Evolutionary conservation across 2,113 vertebrate genomes (phyloP), one percentile per base, ranked within the genome.

Genomic region (Poeciliopsis prolifica): DNA sequence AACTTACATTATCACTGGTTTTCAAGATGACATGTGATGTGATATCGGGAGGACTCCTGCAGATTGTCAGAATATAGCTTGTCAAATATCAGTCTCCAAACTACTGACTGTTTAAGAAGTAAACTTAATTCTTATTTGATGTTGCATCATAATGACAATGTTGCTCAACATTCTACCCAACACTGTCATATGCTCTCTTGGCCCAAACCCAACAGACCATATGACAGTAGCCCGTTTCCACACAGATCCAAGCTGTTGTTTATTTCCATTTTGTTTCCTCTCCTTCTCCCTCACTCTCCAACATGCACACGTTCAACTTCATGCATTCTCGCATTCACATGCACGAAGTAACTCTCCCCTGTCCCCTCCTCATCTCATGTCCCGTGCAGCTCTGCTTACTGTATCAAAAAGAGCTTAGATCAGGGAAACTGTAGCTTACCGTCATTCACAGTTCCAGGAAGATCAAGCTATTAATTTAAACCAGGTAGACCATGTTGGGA

Each of bases 391-490:
- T 91, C 77, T 69, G 77, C 86, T 90, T 79, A 78, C 83, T 82
- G 78, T 86, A 75, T 88, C 78, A 85, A 89, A 91, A 83, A 86
- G 77, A 90, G 88, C 91, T 92, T 84, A 86, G 86, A 90, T 81
- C 83, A 89, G 87, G 86, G 86, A 90, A 92, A 92, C 86, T 65
- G 60, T 87, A 89, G 85, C 90, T 87, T 74, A 71, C 70, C 74
- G 83, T 81, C 48, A 48, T 74, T 83, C 61, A 33, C 68, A 64
- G 78, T 87, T 91, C 88, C 89, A 68, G 85, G 91, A 91, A 87
- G 78, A 87, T 72, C 12, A 24, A 72, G 83, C 72, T 83, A 88
- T 90, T 85, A 81, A 84, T 83, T 86, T 24, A 85, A 85, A 85
- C 64, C 70, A 61, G 69, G 61, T 65, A 26, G 61, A 63, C 78